Evolutionary conservation across 2,797 vertebrate species (phyloP), one percentile per base, ranked within the genome.

Genomic region (Bovichtus variegatus): DNA sequence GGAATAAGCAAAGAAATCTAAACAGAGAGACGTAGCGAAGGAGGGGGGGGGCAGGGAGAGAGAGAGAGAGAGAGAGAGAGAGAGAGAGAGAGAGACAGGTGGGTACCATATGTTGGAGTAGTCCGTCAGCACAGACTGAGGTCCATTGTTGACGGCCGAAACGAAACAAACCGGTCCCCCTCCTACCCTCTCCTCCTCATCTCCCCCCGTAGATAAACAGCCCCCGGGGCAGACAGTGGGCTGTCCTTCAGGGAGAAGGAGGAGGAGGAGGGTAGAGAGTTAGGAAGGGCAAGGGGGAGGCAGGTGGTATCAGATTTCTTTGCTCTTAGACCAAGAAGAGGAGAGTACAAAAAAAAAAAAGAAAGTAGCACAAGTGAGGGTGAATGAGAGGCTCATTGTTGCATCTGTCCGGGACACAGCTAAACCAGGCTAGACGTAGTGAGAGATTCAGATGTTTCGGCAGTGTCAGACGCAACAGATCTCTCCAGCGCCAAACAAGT

Each of bases 101-200:
- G 95, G 95, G 94, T 94, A 95, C 94, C 95, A 96, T 94, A 96
- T 96, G 95, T 95, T 94, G 91, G 91, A 94, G 92, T 93, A 94
- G 94, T 95, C 94, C 92, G 85, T 95, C 94, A 94, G 91, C 84
- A 85, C 93, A 94, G 94, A 96, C 95, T 95, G 94, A 94, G 91
- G 93, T 90, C 94, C 94, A 95, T 95, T 96, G 95, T 96, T 93
- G 95, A 95, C 70, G 93, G 91, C 89, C 87, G 80, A 93, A 95
- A 93, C 84, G 90, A 94, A 91, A 92, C 92, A 93, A 93, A 90
- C 89, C 81, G 83, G 59, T 68, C 83, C 78, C 85, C 82, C 68
- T 67, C 72, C 69, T 43, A 50, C 86, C 86, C 88, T 82, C 83
- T 75, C 62, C 82, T 83, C 87, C 80, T 83, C 62, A 34, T 71